phyloP scores from a whole-genome alignment of 2,888 invertebrate genomes.

The Lithophane ornitopus region DNA sequence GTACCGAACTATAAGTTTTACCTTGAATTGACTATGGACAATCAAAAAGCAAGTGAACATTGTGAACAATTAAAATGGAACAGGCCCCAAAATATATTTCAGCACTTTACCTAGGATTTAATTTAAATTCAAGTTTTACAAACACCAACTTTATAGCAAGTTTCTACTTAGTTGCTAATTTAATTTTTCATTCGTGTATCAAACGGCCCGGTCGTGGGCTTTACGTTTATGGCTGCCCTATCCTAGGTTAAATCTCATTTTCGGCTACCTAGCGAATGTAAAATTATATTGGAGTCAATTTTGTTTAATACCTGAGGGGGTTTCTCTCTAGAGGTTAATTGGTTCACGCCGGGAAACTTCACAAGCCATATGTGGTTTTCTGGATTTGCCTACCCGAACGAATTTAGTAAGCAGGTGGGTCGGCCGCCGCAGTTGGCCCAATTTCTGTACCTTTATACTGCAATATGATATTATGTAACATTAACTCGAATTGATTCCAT shows the following conservation, averaged over 20 bases:
- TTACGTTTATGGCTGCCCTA: conserved; percentile 64
- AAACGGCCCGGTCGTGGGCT: conserved; percentile 48
- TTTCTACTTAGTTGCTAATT: conserved; percentile 49
- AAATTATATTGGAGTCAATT: conserved; percentile 85
- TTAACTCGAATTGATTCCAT: conserved; percentile 69
- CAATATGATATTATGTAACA: conserved; percentile 73
- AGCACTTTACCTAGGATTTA: conserved; percentile 27
- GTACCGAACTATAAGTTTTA: not conserved
- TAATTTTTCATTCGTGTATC: conserved; percentile 59
- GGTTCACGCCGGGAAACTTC: conserved; percentile 79
- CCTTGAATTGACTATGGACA: conserved; percentile 4
- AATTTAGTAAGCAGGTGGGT: conserved; percentile 74
- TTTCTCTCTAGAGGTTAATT: conserved; percentile 80
- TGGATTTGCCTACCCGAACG: conserved; percentile 77
- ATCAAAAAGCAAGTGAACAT: not conserved
- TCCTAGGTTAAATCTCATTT: conserved; percentile 74
- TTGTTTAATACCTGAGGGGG: conserved; percentile 78
- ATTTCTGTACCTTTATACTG: conserved; percentile 71
- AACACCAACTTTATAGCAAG: conserved; percentile 22
- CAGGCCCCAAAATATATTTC: conserved; percentile 11
- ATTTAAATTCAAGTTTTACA: conserved; percentile 41
- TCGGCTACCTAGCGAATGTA: conserved; percentile 72
- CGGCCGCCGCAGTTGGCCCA: conserved; percentile 61
- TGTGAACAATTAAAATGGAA: not conserved
- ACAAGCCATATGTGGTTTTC: conserved; percentile 83